phyloP scores from a whole-genome alignment of 1,140 invertebrate genomes.

The Drosophila ercepeae region DNA sequence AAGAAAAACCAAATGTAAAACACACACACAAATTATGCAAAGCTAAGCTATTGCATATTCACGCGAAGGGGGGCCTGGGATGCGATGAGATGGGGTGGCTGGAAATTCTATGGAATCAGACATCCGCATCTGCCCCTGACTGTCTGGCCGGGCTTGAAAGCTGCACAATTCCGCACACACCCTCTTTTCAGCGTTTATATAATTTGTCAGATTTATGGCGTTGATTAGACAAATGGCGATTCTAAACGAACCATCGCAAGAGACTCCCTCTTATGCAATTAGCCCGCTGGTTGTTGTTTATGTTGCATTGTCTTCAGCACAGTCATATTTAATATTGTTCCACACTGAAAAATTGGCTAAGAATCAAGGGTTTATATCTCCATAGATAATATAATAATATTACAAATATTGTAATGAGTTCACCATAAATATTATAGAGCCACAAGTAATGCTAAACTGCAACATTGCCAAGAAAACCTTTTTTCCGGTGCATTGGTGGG shows the following conservation, averaged over 20 bases:
- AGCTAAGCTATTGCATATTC: conserved; percentile 58
- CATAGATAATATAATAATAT: no score
- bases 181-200: conserved; percentile 65
- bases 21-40: conserved; percentile 70
- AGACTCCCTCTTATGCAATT: conserved; percentile 64
- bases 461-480: no score
- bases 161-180: conserved; percentile 69
- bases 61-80: conserved; percentile 19
- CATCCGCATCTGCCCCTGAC: conserved; percentile 72
- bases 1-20: conserved; percentile 66
- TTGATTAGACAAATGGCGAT: conserved; percentile 66
- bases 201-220: conserved; percentile 78
- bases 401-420: no score
- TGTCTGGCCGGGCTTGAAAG: conserved; percentile 13
- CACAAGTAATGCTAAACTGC: no score
- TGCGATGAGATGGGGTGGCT: conserved; percentile 13
- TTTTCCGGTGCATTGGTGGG: conserved; percentile 8
- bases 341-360: not conserved
- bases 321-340: conserved; percentile 22
- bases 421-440: no score
- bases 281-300: conserved; percentile 67
- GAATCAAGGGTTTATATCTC: not conserved
- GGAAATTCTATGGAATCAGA: conserved; percentile 50
- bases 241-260: conserved; percentile 53
- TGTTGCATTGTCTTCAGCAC: conserved; percentile 63